A percentile compares a stretch with the other conserved stretches of the same genome.
Conservation (phyloP, 2,113 vertebrate species). For the Forbesichthys agassizii region DNA sequence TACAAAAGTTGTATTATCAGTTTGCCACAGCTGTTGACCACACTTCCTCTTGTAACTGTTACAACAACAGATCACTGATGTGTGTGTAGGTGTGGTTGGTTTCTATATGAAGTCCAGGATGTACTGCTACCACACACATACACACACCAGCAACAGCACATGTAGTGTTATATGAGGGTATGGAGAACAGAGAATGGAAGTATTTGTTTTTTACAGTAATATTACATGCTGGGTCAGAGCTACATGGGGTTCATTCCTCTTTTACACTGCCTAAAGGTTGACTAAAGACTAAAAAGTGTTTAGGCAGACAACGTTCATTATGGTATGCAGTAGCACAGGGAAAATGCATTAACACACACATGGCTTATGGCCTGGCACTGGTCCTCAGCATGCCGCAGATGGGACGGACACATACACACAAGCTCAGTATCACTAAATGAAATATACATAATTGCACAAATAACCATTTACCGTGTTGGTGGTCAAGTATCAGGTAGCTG, state of each 20-base stretch:
- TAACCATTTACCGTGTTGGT: slow-evolving; percentile 32
- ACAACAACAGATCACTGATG: neutral
- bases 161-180: slow-evolving; percentile 19
- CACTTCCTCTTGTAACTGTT: slow-evolving; percentile 31
- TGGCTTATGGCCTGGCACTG: too few relatives aligned
- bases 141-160: slow-evolving; percentile 51
- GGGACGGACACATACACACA: neutral
- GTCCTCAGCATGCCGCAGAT: too few relatives aligned
- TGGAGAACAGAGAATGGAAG: slow-evolving; percentile 47
- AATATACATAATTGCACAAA: neutral
- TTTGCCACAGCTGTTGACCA: neutral
- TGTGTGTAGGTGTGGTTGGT: slow-evolving; percentile 22
- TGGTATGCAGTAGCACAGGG: neutral
- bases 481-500: slow-evolving; percentile 51
- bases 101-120: slow-evolving; percentile 66
- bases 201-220: slow-evolving; percentile 59
- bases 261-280: neutral
- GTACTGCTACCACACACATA: slow-evolving; percentile 26
- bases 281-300: neutral
- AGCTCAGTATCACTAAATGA: too few relatives aligned
- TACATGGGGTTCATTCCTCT: neutral
- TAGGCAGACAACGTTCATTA: neutral
- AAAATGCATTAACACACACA: neutral
- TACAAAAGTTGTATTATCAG: neutral
- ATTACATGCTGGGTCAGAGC: slow-evolving; percentile 33